These are phyloP conservation scores for Pelecanus crispus DNA, from an alignment of 2,113 vertebrate genomes.

Conservation along the genomic window DNA sequence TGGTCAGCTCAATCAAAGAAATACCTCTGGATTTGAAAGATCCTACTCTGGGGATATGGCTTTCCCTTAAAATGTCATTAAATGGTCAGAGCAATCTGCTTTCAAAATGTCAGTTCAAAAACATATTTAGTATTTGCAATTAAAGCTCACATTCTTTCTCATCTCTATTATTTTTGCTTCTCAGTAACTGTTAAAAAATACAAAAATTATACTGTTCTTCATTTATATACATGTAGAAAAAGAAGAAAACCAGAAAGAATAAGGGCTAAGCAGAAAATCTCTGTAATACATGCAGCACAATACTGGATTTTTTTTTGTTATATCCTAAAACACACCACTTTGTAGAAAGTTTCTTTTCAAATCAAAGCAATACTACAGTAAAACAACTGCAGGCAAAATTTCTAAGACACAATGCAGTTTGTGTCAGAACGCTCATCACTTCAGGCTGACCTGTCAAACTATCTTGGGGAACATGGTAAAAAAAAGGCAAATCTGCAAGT, in stretches of 20 bases:
- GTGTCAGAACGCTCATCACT: conserved; percentile 66
- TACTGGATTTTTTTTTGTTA: not conserved
- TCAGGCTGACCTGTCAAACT: conserved; percentile 61
- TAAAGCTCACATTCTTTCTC: not conserved
- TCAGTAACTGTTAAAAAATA: conserved; percentile 21
- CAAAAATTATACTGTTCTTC: not conserved
- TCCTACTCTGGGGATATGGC: not conserved
- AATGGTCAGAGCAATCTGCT: not conserved
- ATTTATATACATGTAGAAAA: not conserved
- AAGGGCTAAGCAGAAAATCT: conserved; percentile 31
- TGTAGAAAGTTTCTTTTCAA: conserved; percentile 34
- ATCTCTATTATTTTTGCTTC: not conserved
- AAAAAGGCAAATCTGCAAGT: conserved; percentile 52
- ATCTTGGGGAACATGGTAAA: conserved; percentile 39
- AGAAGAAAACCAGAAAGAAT: not conserved
- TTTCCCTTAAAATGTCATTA: not conserved
- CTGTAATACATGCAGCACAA: not conserved
- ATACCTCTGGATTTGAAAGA: not conserved
- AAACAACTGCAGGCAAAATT: conserved; percentile 65
- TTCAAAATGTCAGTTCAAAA: not conserved
- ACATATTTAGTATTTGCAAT: not conserved
- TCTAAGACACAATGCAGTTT: conserved; percentile 20
- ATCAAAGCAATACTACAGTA: conserved; percentile 47
- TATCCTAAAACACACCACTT: conserved; percentile 24
- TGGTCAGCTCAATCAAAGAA: not conserved